phyloP scores from a whole-genome alignment of 1,140 invertebrate species.

The honey bee (Apis mellifera) region DNA sequence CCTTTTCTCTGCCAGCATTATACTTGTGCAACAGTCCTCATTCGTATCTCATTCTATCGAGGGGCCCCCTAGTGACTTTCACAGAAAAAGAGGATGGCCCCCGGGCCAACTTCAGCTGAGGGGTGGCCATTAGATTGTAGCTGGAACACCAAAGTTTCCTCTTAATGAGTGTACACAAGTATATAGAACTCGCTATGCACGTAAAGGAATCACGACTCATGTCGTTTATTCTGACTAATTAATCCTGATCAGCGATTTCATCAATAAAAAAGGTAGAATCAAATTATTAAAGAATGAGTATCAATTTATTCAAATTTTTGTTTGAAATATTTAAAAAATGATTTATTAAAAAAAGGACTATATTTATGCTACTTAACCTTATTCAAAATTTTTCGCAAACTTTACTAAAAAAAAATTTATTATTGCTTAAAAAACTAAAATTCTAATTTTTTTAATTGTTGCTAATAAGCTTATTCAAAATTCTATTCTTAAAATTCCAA shows the following conservation, averaged over 20 bases:
- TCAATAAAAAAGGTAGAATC: too few relatives aligned
- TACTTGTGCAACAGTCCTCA: slow-evolving; percentile 11
- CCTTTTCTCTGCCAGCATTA: slow-evolving; percentile 3
- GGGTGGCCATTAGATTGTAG: slow-evolving; percentile 19
- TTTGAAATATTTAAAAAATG: too few relatives aligned
- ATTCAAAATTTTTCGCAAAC: too few relatives aligned
- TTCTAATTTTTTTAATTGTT: not conserved
- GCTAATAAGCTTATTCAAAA: not conserved
- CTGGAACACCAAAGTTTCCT: not conserved
- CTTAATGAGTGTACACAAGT: too few relatives aligned
- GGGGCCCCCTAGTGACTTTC: not conserved
- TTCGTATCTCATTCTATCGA: slow-evolving; percentile 10
- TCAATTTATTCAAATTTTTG: not conserved
- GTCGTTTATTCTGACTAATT: slow-evolving; percentile 6
- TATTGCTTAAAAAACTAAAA: not conserved
- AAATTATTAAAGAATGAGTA: too few relatives aligned
- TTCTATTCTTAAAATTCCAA: not conserved
- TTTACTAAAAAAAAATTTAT: too few relatives aligned
- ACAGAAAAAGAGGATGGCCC: not conserved
- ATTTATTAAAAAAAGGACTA: too few relatives aligned
- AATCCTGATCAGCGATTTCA: not conserved
- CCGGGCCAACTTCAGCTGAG: not conserved
- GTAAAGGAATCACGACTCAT: not conserved
- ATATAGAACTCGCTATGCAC: not conserved
- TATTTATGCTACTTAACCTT: too few relatives aligned